These are phyloP conservation scores for Acrobasis suavella DNA, from an alignment of 2,888 invertebrate species.

Conservation along the genomic window DNA sequence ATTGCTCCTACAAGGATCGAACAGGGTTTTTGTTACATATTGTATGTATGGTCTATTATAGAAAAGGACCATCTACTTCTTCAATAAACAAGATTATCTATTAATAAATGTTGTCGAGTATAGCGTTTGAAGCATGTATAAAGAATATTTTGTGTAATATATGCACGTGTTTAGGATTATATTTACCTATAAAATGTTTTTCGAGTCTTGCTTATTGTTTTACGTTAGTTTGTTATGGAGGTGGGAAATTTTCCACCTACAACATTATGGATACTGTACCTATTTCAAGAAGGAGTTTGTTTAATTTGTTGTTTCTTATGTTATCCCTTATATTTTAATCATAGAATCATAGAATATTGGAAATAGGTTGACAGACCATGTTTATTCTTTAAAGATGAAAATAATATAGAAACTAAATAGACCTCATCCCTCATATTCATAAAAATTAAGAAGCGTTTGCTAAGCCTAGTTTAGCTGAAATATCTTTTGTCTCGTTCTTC, in stretches of 20 bases:
- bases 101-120: conserved; percentile 3
- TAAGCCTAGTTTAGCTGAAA: too few species aligned
- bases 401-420: too few species aligned
- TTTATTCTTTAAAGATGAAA: too few species aligned
- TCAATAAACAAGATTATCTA: background rate
- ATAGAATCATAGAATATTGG: too few species aligned
- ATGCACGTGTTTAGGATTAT: conserved; percentile 25
- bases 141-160: conserved; percentile 24
- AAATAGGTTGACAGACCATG: too few species aligned
- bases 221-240: background rate
- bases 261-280: background rate
- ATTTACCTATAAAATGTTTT: conserved; percentile 9
- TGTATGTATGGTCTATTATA: too few species aligned
- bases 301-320: background rate
- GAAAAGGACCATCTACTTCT: background rate
- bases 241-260: background rate
- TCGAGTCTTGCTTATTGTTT: background rate
- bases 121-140: conserved; percentile 19
- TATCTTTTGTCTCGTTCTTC: too few species aligned
- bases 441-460: too few species aligned
- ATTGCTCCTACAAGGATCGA: too few species aligned
- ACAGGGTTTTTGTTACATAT: too few species aligned
- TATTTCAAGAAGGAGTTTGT: background rate
- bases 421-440: too few species aligned
- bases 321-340: background rate